phyloP scores from a whole-genome alignment of 1,140 invertebrate genomes.

The Helicorthomorpha holstii region DNA sequence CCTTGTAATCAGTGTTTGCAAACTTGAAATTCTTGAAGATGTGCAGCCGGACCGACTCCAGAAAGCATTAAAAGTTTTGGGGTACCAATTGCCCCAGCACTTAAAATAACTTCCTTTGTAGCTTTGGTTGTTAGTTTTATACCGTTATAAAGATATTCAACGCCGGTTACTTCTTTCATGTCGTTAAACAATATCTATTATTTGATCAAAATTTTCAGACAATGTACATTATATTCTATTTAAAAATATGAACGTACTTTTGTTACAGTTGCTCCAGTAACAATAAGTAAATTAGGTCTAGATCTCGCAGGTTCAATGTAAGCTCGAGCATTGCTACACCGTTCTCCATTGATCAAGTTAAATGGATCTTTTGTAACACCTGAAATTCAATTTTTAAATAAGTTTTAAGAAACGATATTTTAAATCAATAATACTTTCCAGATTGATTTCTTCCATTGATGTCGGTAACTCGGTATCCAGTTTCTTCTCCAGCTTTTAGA shows the following conservation, averaged over 20 bases:
- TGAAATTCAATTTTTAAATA: no score
- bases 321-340: not conserved
- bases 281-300: not conserved
- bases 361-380: no score
- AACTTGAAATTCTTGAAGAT: slow-evolving; percentile 50
- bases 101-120: slow-evolving; percentile 55
- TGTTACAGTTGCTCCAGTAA: not conserved
- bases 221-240: not conserved
- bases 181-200: not conserved
- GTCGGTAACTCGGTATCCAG: no score
- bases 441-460: no score
- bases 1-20: no score
- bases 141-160: not conserved
- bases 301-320: not conserved
- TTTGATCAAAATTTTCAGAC: not conserved
- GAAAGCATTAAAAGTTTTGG: slow-evolving; percentile 73
- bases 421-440: no score
- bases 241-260: not conserved
- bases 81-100: slow-evolving; percentile 58
- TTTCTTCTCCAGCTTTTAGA: no score
- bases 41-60: slow-evolving; percentile 59
- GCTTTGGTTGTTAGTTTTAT: slow-evolving; percentile 39
- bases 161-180: not conserved
- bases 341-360: not conserved
- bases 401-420: no score